Percentiles rank a stretch among this genome's conserved stretches.
phyloP scores from a whole-genome alignment of 2,888 invertebrate genomes.

The Pseudoips prasinana region DNA sequence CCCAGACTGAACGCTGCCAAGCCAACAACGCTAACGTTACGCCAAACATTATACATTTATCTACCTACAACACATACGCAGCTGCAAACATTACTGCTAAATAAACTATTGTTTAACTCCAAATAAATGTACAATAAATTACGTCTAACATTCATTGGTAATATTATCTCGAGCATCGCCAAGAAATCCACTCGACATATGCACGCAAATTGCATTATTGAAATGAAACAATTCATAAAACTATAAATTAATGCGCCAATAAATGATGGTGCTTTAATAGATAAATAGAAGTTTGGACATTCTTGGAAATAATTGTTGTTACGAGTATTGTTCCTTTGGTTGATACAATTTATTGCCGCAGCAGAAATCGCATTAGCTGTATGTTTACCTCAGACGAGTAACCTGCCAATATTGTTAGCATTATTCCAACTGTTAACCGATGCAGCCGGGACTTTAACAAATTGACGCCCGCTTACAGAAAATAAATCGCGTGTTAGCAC shows the following conservation, averaged over 20 bases:
- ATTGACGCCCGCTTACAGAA: slow-evolving; percentile 45
- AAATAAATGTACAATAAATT: slow-evolving; percentile 16
- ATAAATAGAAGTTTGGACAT: too few relatives aligned
- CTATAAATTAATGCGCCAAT: too few relatives aligned
- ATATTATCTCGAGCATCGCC: slow-evolving; percentile 1
- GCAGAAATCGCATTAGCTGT: too few relatives aligned
- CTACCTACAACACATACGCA: slow-evolving; percentile 52
- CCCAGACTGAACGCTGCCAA: slow-evolving; percentile 69
- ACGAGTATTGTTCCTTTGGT: too few relatives aligned
- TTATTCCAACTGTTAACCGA: slow-evolving; percentile 37
- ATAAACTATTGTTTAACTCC: slow-evolving; percentile 32
- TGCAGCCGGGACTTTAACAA: slow-evolving; percentile 40
- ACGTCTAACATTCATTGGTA: slow-evolving; percentile 7
- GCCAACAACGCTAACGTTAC: slow-evolving; percentile 51
- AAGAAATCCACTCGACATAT: slow-evolving; percentile 7
- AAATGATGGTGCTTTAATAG: too few relatives aligned
- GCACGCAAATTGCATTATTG: slow-evolving; percentile 5
- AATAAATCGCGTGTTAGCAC: slow-evolving; percentile 43
- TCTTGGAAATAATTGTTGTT: too few relatives aligned
- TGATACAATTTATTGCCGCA: too few relatives aligned
- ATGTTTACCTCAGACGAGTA: slow-evolving; percentile 4
- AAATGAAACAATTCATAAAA: too few relatives aligned
- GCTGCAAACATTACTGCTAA: slow-evolving; percentile 37
- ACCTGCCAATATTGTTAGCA: slow-evolving; percentile 36
- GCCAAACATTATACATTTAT: slow-evolving; percentile 64